Evolutionary conservation across 2,113 vertebrate genomes (phyloP).

Genomic region (Phoxinus phoxinus): DNA sequence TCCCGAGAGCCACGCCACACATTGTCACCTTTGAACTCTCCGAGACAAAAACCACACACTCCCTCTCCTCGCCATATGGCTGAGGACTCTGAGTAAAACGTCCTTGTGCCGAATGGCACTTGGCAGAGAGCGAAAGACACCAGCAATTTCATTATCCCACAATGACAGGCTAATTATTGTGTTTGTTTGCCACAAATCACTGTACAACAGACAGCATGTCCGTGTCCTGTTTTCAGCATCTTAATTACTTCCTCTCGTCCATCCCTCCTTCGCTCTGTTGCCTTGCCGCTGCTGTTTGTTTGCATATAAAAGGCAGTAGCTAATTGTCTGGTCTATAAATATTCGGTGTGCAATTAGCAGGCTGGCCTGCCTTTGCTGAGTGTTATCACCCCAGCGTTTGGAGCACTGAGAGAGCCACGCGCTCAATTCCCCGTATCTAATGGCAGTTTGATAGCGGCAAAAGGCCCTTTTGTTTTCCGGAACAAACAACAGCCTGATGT

Average conservation of each 20-base stretch:
- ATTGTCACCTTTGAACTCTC: constrained; percentile 69
- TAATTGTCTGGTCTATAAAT: constrained; percentile 87
- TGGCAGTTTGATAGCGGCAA: constrained; percentile 78
- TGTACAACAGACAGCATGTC: constrained; percentile 85
- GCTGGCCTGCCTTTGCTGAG: constrained; percentile 79
- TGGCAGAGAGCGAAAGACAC: constrained; percentile 78
- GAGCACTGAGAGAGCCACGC: constrained; percentile 70
- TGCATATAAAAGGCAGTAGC: constrained; percentile 84
- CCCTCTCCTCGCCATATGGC: constrained; percentile 52
- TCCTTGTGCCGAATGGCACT: constrained; percentile 76
- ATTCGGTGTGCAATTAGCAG: constrained; percentile 82
- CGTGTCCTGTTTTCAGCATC: constrained; percentile 85
- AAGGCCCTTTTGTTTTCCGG: constrained; percentile 74
- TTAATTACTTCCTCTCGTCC: constrained; percentile 78
- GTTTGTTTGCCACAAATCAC: constrained; percentile 85
- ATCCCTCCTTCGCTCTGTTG: constrained; percentile 56
- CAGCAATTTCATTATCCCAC: constrained; percentile 83
- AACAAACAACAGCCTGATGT: constrained; percentile 69
- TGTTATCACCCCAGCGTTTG: constrained; percentile 81
- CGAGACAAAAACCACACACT: constrained; percentile 47
- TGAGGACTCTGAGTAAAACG: constrained; percentile 55
- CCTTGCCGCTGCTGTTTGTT: constrained; percentile 81
- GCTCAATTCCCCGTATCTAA: constrained; percentile 80
- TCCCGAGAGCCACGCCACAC: constrained; percentile 53
- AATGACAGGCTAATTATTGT: constrained; percentile 86